Evolutionary conservation across 2,113 vertebrate genomes (phyloP).

Genomic region (Merops nubicus): DNA sequence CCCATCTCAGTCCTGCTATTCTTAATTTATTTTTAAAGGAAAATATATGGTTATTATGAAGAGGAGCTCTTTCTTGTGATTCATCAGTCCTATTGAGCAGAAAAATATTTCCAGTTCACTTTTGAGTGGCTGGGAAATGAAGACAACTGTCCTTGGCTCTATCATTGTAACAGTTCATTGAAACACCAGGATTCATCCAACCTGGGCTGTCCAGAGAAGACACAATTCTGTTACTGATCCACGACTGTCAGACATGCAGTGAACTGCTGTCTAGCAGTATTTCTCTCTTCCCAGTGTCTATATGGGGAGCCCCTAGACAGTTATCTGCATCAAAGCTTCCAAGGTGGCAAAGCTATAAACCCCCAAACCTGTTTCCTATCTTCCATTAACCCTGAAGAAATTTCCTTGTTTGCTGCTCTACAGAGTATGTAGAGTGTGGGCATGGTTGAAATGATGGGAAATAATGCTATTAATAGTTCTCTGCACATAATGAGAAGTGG

Average conservation of each 20-base stretch:
- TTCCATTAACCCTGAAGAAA: neutral
- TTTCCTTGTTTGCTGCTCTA: neutral
- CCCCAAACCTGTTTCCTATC: neutral
- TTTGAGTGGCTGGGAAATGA: neutral
- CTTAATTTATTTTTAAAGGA: neutral
- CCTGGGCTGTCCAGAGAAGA: neutral
- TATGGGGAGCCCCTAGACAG: neutral
- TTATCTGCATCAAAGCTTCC: neutral
- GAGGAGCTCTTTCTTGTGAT: neutral
- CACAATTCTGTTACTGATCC: neutral
- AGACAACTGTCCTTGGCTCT: neutral
- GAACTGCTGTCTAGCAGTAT: neutral
- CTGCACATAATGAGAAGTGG: neutral
- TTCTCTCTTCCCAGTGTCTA: neutral
- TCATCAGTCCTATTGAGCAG: neutral
- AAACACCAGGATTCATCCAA: neutral
- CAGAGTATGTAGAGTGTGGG: neutral
- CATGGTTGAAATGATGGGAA: neutral
- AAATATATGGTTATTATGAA: neutral
- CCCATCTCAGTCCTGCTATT: neutral
- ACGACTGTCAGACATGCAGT: neutral
- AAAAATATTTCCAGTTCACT: neutral
- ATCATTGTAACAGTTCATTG: neutral
- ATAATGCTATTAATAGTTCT: neutral
- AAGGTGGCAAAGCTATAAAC: neutral